phyloP scores from a whole-genome alignment of 2,113 vertebrate genomes.

The Sminthopsis crassicaudata region DNA sequence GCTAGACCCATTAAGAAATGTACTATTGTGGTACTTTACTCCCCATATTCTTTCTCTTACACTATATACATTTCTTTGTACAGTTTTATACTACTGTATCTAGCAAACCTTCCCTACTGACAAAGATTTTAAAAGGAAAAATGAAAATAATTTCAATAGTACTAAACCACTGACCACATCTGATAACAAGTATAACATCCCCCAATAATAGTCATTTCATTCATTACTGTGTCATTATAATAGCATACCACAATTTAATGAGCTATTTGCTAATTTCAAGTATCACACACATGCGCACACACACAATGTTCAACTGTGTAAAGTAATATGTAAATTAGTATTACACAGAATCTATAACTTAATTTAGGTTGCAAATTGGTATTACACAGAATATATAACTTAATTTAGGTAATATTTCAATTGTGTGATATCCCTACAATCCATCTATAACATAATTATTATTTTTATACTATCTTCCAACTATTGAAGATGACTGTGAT shows the following conservation, averaged over 20 bases:
- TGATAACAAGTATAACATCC: background rate
- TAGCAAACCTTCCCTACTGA: background rate
- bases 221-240: background rate
- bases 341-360: background rate
- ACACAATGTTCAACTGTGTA: background rate
- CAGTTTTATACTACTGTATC: background rate
- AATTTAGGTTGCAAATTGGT: background rate
- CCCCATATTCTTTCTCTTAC: background rate
- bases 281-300: no score
- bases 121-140: background rate
- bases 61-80: background rate
- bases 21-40: background rate
- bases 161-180: background rate
- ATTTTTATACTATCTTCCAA: background rate
- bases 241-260: background rate
- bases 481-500: background rate
- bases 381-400: background rate
- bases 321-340: background rate
- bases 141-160: background rate
- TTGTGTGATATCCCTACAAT: background rate
- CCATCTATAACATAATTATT: background rate
- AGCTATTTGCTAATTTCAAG: background rate
- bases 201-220: background rate
- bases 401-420: background rate
- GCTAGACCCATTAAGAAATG: no score